phyloP scores from a whole-genome alignment of 2,113 vertebrate genomes.

The Caranx ignobilis region DNA sequence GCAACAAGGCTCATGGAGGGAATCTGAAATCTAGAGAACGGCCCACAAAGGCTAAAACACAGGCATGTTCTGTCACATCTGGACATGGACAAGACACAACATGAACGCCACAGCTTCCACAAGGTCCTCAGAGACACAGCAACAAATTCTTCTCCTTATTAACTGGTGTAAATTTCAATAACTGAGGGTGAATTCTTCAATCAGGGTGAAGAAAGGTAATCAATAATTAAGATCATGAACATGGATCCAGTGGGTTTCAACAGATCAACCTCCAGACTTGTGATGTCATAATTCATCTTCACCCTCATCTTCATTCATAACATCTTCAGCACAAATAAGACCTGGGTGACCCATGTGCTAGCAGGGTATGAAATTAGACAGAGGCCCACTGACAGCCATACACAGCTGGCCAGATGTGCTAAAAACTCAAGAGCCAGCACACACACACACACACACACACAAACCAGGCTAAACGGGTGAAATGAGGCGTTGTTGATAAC shows the following conservation, averaged over 20 bases:
- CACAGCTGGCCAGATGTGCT: constrained; percentile 69
- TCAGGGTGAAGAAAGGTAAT: no score
- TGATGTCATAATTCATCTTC: neutral
- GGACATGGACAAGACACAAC: no score
- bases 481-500: constrained; percentile 74
- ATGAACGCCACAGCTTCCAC: no score
- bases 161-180: no score
- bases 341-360: constrained; percentile 11
- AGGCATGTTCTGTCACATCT: no score
- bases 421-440: constrained; percentile 31
- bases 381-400: constrained; percentile 47
- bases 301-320: constrained; percentile 2
- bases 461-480: constrained; percentile 66
- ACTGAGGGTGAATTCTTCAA: no score
- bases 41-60: no score
- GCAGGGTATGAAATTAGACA: constrained; percentile 70
- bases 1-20: no score
- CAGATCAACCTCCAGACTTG: neutral
- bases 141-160: no score
- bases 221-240: neutral
- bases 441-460: neutral
- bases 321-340: neutral
- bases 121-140: no score
- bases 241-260: neutral
- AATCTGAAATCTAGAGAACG: no score